Evolutionary conservation across 2,113 vertebrate species (phyloP).

Genomic region (Mohoua ochrocephala): DNA sequence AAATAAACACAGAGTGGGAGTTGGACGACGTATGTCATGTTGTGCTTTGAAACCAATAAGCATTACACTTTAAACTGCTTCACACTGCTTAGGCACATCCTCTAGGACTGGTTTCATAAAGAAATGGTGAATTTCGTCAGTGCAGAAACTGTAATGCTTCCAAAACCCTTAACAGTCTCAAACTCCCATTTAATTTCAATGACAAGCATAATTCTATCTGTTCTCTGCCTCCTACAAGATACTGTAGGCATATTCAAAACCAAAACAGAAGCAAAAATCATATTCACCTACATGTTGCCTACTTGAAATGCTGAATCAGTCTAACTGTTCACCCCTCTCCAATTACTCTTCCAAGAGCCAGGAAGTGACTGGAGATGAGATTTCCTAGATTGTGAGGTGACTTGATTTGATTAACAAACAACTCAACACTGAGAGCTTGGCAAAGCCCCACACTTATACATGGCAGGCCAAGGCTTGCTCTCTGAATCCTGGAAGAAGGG

Average conservation of each 20-base stretch:
- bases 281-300: not conserved
- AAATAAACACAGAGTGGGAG: not conserved
- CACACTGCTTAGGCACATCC: not conserved
- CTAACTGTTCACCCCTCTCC: not conserved
- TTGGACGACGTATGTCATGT: fast-evolving
- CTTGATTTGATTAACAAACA: not conserved
- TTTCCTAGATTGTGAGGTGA: not conserved
- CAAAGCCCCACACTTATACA: not conserved
- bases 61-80: not conserved
- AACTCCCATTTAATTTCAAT: not conserved
- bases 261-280: not conserved
- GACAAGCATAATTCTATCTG: not conserved
- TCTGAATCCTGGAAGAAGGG: not conserved
- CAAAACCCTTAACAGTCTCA: not conserved
- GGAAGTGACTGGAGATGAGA: not conserved
- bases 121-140: not conserved
- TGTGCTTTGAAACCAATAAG: not conserved
- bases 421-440: not conserved
- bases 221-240: not conserved
- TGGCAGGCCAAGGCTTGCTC: not conserved
- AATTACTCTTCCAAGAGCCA: not conserved
- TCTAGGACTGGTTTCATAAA: not conserved
- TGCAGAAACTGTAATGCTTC: not conserved
- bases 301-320: not conserved
- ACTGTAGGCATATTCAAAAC: not conserved